phyloP scores from a whole-genome alignment of 2,888 invertebrate genomes.

The Caenorhabditis macrosperma region DNA sequence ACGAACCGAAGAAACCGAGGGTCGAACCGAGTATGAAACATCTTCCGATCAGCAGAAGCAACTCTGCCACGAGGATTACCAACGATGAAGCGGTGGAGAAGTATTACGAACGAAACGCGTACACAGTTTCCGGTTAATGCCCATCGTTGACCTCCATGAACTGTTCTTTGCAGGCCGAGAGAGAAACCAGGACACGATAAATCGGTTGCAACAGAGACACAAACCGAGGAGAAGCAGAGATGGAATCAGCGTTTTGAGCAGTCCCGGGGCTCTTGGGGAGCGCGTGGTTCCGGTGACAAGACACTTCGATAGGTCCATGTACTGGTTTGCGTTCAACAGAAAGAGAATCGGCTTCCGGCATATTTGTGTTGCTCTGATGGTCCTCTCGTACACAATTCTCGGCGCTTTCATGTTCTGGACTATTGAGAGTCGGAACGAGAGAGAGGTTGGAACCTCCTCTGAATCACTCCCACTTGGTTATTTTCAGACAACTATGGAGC shows the following conservation, averaged over 20 bases:
- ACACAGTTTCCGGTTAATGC: constrained; percentile 19
- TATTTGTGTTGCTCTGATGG: constrained; percentile 55
- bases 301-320: constrained; percentile 67
- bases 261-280: constrained; percentile 51
- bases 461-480: not conserved
- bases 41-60: constrained; percentile 16
- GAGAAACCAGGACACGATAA: not conserved
- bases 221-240: constrained; percentile 3
- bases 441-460: not conserved
- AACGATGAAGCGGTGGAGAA: constrained; percentile 39
- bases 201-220: not conserved
- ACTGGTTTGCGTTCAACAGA: constrained; percentile 65
- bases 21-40: constrained; percentile 34
- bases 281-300: constrained; percentile 35
- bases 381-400: constrained; percentile 60
- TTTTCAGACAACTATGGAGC: constrained; percentile 34
- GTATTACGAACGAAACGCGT: constrained; percentile 35
- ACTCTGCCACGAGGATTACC: constrained; percentile 25
- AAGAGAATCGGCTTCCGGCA: constrained; percentile 68
- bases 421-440: constrained; percentile 63
- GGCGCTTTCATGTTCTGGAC: constrained; percentile 66
- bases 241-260: constrained; percentile 23
- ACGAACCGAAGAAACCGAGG: constrained; percentile 23
- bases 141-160: no score
- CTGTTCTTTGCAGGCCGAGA: not conserved